A percentile compares a stretch with the other conserved stretches of the same genome.
phyloP scores from a whole-genome alignment of 2,113 vertebrate genomes.

The Tyto alba region DNA sequence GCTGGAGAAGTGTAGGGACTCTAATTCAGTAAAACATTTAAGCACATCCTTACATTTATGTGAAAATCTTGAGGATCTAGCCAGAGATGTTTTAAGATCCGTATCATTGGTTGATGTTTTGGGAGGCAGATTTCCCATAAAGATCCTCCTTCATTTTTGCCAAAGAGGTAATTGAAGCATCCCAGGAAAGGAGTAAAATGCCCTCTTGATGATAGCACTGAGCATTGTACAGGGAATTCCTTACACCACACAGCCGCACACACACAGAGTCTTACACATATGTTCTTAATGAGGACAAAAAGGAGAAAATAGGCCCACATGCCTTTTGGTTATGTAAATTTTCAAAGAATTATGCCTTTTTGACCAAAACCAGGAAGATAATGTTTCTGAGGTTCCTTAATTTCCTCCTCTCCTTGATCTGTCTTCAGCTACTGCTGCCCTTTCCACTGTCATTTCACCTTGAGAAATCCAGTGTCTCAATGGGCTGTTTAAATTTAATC shows the following conservation, averaged over 20 bases:
- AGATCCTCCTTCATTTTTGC: not conserved
- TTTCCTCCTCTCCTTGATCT: not conserved
- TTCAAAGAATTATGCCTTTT: not conserved
- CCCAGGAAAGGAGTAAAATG: not conserved
- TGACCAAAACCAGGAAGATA: not conserved
- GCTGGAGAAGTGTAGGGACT: not conserved
- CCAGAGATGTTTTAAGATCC: not conserved
- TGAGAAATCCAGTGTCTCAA: not conserved
- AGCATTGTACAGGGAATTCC: not conserved
- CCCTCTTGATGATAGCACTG: not conserved
- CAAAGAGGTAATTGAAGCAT: not conserved
- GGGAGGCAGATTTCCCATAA: not conserved
- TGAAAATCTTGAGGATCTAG: not conserved
- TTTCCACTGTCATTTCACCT: conserved; percentile 1
- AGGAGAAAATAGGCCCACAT: not conserved
- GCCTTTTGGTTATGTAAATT: not conserved
- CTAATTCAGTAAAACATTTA: not conserved
- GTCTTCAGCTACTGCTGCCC: not conserved
- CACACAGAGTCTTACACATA: not conserved
- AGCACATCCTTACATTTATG: not conserved
- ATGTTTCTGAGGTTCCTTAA: not conserved
- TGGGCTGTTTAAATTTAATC: not conserved
- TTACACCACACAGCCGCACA: not conserved
- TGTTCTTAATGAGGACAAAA: not conserved
- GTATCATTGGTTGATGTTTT: not conserved